Evolutionary conservation across 1,140 invertebrate genomes (phyloP), one percentile per base, ranked within the genome.

Genomic region (Kradibia gibbosae): DNA sequence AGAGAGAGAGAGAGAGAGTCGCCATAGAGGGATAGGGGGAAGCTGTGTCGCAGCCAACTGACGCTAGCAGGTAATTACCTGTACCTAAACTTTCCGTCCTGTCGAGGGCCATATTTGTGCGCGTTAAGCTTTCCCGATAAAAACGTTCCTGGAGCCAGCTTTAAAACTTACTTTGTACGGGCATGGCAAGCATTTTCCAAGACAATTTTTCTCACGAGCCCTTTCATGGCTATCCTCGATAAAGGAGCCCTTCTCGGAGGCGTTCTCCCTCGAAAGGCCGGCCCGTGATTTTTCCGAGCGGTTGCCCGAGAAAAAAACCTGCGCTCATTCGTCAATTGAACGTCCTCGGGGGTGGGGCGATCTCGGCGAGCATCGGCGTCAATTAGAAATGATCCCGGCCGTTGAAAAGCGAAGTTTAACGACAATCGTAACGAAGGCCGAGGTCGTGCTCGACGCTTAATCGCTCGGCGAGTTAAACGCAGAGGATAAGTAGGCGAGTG

Each of bases 31-130:
- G 3, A 50, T 17, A 25, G 42, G 5, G 28, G n/a, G 70, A 74
- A 28, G 22, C 4, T 39, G 81, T 86, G 89, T 87, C 88, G 87
- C 85, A 81, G 85, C 83, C 88, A 89, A 84, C 89, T 89, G 88
- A 87, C 86, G 86, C 85, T 83, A 84, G 80, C 83, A 87, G 87
- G 87, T 88, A 90, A 89, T 89, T 89, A 90, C 88, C 83, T 87
- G 84, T 86, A 85, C 81, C 87, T 86, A 83, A 88, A 88, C 85
- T 88, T 83, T 71, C 22, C 34, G 7, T 55, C 10, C 13, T 11
- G 53, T 36, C 50, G 72, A 53, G 50, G 15, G 72, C 72, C 17
- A 28, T 72, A 25, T 72, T 72, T 72, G 70, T 28, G n/a, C 42
- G 13, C n/a, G 70, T 25, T 42, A 50, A 48, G 70, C 45, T 72